Evolutionary conservation across 1,140 invertebrate species (phyloP).

Genomic region (Sinella curviseta): DNA sequence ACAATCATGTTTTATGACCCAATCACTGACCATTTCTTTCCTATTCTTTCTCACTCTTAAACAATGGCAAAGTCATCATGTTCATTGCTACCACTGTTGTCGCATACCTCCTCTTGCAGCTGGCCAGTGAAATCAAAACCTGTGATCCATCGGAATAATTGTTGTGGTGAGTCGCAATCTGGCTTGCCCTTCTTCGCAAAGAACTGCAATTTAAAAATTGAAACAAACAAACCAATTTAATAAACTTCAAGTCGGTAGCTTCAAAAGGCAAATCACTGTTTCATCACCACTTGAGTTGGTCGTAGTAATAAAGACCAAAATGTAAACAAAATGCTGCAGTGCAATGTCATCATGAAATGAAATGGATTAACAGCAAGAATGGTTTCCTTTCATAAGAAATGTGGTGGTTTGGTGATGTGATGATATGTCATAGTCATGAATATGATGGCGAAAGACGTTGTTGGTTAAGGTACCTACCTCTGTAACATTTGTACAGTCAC

Average conservation of each 20-base stretch:
- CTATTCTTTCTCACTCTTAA: not conserved
- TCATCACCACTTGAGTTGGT: not conserved
- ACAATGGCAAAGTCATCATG: slow-evolving; percentile 7
- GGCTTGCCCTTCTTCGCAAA: slow-evolving; percentile 67
- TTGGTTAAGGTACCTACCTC: slow-evolving; percentile 56
- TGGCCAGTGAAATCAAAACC: slow-evolving; percentile 58
- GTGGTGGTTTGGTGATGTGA: not conserved
- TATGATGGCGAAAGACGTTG: not conserved
- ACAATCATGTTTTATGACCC: not conserved
- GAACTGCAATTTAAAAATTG: slow-evolving; percentile 59
- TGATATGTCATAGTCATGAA: no score
- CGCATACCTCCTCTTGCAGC: not conserved
- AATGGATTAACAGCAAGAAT: no score
- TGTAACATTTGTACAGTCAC: slow-evolving; percentile 75
- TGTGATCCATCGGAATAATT: slow-evolving; percentile 72
- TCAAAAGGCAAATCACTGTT: not conserved
- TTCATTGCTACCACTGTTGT: not conserved
- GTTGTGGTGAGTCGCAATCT: slow-evolving; percentile 63
- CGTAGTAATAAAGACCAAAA: not conserved
- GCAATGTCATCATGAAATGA: not conserved
- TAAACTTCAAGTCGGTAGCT: not conserved
- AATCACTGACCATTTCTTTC: no score
- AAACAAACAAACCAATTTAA: not conserved
- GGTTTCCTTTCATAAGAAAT: no score
- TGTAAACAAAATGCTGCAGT: not conserved